Conservation (phyloP, 2,797 vertebrate species). For the Pseudocheirus occidentalis region DNA sequence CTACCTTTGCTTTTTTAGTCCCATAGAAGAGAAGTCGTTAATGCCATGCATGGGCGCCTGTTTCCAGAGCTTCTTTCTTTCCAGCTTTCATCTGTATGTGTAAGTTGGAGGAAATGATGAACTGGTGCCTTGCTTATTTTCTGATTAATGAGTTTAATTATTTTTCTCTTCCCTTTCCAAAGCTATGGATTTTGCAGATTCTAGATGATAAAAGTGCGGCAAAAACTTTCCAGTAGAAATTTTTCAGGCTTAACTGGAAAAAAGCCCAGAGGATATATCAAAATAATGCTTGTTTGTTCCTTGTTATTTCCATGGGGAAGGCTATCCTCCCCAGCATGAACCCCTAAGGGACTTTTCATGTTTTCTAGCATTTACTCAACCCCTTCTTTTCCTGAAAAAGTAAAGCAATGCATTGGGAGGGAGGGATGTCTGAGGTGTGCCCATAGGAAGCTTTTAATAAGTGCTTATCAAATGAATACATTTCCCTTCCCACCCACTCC, state of each 20-base stretch:
- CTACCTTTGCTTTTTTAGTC: neutral
- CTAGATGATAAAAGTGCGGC: fast-evolving
- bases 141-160: neutral
- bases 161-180: conserved; percentile 13
- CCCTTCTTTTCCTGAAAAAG: neutral
- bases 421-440: neutral
- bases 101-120: fast-evolving
- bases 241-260: conserved; percentile 9
- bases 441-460: neutral
- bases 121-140: neutral
- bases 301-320: neutral
- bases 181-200: neutral
- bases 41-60: neutral
- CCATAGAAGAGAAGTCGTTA: neutral
- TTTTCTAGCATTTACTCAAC: neutral
- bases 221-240: neutral
- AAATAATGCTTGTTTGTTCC: neutral
- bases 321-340: neutral
- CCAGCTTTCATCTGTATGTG: neutral
- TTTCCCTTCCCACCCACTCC: neutral
- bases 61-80: neutral
- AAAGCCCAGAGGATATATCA: neutral
- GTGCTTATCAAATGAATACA: neutral
- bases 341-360: neutral
- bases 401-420: neutral